These are phyloP conservation scores for Eptesicus fuscus DNA, from an alignment of 2,113 vertebrate species.

Conservation along the genomic window DNA sequence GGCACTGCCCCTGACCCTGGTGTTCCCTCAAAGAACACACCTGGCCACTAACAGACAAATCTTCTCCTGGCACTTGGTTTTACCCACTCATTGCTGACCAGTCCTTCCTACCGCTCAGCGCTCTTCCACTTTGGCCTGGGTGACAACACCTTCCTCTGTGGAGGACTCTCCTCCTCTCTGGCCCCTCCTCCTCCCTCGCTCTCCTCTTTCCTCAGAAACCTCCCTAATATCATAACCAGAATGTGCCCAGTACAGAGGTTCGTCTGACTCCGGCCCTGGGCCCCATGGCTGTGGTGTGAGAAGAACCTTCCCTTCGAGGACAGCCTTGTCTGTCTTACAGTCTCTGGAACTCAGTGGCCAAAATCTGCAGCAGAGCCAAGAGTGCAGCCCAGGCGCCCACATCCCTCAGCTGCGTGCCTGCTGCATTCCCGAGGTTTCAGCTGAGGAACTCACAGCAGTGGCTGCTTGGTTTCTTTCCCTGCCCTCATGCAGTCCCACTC, in stretches of 20 bases:
- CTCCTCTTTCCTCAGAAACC: neutral
- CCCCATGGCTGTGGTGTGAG: accelerated
- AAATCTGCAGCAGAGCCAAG: neutral
- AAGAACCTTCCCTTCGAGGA: neutral
- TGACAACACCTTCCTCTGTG: neutral
- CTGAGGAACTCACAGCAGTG: neutral
- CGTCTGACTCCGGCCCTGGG: accelerated
- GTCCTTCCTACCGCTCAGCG: neutral
- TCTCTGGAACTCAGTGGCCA: neutral
- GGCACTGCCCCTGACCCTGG: neutral
- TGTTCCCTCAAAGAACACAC: neutral
- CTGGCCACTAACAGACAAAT: neutral
- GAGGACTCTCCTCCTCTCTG: neutral
- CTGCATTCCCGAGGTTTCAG: neutral
- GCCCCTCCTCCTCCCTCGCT: neutral
- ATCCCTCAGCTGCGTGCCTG: accelerated
- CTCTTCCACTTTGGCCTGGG: neutral
- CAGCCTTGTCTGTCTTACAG: accelerated
- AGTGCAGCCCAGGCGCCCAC: neutral
- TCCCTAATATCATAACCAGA: too few relatives aligned
- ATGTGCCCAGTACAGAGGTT: accelerated
- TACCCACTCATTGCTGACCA: neutral
- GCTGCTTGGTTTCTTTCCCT: accelerated
- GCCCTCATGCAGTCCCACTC: accelerated
- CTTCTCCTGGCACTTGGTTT: neutral